Conservation (phyloP, 2,888 invertebrate genomes). For the Melanotus villosus region DNA sequence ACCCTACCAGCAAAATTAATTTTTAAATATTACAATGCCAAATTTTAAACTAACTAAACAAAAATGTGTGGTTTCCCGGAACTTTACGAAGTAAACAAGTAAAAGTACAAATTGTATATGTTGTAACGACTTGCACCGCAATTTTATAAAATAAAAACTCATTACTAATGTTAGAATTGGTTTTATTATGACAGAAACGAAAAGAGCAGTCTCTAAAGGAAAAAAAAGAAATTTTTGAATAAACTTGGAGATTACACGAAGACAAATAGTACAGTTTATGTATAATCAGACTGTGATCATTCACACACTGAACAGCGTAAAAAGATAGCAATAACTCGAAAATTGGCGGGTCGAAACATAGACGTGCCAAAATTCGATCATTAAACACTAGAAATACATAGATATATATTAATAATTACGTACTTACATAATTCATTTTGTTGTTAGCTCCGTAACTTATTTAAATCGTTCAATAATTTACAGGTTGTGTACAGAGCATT, state of each 20-base stretch:
- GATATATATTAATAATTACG: conserved; percentile 41
- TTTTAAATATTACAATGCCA: too few species aligned
- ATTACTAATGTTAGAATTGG: conserved; percentile 13
- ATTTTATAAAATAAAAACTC: conserved; percentile 6
- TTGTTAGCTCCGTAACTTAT: conserved; percentile 23
- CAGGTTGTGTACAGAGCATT: conserved; percentile 16
- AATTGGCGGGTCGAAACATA: background rate
- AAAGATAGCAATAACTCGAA: conserved; percentile 29
- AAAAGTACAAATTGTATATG: too few species aligned
- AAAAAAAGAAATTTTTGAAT: conserved; percentile 37
- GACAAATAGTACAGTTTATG: conserved; percentile 14
- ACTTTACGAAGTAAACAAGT: too few species aligned
- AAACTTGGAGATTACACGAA: conserved; percentile 24
- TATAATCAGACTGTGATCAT: conserved; percentile 10
- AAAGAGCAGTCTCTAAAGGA: conserved; percentile 46
- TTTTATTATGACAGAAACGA: conserved; percentile 37
- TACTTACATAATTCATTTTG: conserved; percentile 41
- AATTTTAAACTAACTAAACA: too few species aligned
- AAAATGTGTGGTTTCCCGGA: too few species aligned
- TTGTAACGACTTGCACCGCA: too few species aligned
- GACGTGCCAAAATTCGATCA: conserved; percentile 16
- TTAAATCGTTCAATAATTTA: conserved; percentile 24
- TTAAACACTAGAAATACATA: conserved; percentile 40
- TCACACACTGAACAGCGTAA: conserved; percentile 34
- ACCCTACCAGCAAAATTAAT: too few species aligned